Evolutionary conservation across 2,797 vertebrate genomes (phyloP).

Genomic region (Clarias fuscus): DNA sequence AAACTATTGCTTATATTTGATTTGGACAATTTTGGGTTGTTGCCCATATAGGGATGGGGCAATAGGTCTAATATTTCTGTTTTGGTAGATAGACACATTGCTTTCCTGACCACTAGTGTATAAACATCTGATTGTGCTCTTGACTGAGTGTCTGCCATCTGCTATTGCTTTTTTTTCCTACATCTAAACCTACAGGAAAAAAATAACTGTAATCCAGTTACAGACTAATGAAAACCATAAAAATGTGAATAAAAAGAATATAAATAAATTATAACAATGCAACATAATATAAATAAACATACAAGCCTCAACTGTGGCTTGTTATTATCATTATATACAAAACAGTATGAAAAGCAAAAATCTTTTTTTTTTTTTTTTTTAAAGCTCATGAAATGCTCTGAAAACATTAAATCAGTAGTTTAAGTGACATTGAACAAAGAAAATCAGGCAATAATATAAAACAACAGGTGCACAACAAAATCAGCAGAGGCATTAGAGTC

Average conservation of each 20-base stretch:
- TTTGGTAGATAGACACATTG: conserved; percentile 78
- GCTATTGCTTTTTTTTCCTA: conserved; percentile 93
- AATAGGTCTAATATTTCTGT: conserved; percentile 40
- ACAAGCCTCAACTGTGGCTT: conserved; percentile 62
- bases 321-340: conserved; percentile 63
- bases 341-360: conserved; percentile 55
- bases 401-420: conserved; percentile 78
- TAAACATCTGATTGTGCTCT: conserved; percentile 86
- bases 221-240: conserved; percentile 61
- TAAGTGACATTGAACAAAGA: conserved; percentile 85
- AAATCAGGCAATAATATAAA: conserved; percentile 61
- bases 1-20: conserved; percentile 43
- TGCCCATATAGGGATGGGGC: conserved; percentile 27
- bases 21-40: background rate
- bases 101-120: conserved; percentile 76
- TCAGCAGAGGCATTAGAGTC: conserved; percentile 68
- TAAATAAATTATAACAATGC: conserved; percentile 59
- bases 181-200: conserved; percentile 64
- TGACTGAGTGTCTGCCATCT: conserved; percentile 77
- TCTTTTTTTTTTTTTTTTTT: conserved; percentile 40
- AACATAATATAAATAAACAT: conserved; percentile 70
- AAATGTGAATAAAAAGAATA: conserved; percentile 56
- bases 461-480: conserved; percentile 63
- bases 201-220: conserved; percentile 50
- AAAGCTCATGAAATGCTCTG: conserved; percentile 65